Percentiles rank a stretch among this genome's conserved stretches.
phyloP scores from a whole-genome alignment of 1,140 invertebrate genomes.

The Ceratina calcarata region DNA sequence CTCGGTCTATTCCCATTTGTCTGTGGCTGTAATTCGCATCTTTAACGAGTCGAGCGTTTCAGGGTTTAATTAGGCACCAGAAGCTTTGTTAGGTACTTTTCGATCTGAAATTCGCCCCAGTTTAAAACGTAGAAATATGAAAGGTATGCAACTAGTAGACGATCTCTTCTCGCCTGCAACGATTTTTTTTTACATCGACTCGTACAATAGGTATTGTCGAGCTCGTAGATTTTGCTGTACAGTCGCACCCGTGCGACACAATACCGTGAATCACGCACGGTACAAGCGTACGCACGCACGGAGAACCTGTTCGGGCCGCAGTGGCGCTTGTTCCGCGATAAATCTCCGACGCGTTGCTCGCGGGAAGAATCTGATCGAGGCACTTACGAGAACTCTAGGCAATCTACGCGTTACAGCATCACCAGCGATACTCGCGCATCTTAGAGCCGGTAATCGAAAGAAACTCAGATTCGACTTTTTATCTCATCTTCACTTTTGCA shows the following conservation, averaged over 20 bases:
- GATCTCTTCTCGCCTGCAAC: not conserved
- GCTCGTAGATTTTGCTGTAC: not conserved
- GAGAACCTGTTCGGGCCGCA: slow-evolving; percentile 13
- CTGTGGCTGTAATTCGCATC: too few relatives aligned
- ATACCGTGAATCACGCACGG: not conserved
- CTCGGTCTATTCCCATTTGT: too few relatives aligned
- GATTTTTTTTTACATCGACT: not conserved
- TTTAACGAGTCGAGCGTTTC: too few relatives aligned
- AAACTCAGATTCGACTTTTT: not conserved
- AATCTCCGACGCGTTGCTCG: not conserved
- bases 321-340: not conserved
- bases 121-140: not conserved
- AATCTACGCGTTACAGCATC: too few relatives aligned
- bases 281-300: not conserved
- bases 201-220: not conserved
- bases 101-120: not conserved
- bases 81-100: too few relatives aligned
- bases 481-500: not conserved
- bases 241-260: not conserved
- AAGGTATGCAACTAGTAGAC: not conserved
- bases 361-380: not conserved
- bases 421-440: too few relatives aligned
- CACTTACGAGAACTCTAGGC: not conserved
- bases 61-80: too few relatives aligned
- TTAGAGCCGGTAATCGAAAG: too few relatives aligned